Evolutionary conservation across 2,888 invertebrate genomes (phyloP).

Genomic region (Perithous albicinctus): DNA sequence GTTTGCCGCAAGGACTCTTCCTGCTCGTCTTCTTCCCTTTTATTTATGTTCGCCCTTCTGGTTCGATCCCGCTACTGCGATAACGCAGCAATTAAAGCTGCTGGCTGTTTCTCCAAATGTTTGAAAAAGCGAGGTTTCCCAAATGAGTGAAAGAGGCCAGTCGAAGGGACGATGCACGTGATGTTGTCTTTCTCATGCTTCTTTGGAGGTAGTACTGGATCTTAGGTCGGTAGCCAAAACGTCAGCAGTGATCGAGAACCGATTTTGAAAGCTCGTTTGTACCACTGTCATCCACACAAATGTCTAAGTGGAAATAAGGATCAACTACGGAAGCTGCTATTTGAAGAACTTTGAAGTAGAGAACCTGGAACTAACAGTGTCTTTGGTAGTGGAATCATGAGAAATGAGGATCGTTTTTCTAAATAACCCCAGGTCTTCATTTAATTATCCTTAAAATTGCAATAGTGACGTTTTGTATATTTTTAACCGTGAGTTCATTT

Average conservation of each 20-base stretch:
- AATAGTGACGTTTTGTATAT: slow-evolving; percentile 14
- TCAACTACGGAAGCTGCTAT: slow-evolving; percentile 36
- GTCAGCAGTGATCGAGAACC: slow-evolving; percentile 40
- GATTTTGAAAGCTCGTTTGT: slow-evolving; percentile 59
- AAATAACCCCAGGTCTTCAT: slow-evolving; percentile 7
- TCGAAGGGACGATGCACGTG: slow-evolving; percentile 20
- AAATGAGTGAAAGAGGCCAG: slow-evolving; percentile 6
- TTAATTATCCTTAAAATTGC: slow-evolving; percentile 50
- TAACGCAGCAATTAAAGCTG: slow-evolving; percentile 74
- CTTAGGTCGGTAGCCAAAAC: slow-evolving; percentile 22
- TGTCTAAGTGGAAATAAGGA: slow-evolving; percentile 43
- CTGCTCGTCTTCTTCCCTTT: slow-evolving; percentile 66
- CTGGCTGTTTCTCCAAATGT: slow-evolving; percentile 64
- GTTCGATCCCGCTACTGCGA: slow-evolving; percentile 71
- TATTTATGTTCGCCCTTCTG: slow-evolving; percentile 70
- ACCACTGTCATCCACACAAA: slow-evolving; percentile 58
- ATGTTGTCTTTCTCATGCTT: slow-evolving; percentile 31
- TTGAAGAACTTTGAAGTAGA: background rate
- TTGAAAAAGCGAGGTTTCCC: slow-evolving; percentile 36
- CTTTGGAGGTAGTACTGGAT: background rate
- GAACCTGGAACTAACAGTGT: background rate
- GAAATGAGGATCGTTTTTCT: slow-evolving; percentile 10
- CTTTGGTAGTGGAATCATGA: background rate
- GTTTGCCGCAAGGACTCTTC: slow-evolving; percentile 44
- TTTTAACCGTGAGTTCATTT: slow-evolving; percentile 39